A percentile compares a stretch with the other conserved stretches of the same genome.
These are phyloP conservation scores for Anas georgica DNA, from an alignment of 2,797 vertebrate species.

Conservation along the genomic window DNA sequence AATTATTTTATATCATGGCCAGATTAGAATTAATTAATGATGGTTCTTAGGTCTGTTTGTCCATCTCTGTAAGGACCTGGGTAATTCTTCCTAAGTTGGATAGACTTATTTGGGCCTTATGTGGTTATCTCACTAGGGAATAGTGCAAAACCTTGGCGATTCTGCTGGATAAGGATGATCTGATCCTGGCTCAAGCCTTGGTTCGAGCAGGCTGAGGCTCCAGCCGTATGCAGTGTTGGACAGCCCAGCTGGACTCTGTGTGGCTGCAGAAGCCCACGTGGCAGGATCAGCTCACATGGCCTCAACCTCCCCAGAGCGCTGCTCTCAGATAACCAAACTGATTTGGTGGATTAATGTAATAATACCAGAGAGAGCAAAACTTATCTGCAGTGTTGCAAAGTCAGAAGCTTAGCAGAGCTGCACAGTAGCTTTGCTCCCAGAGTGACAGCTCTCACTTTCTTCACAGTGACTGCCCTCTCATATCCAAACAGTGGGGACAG, in stretches of 20 bases:
- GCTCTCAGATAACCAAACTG: conserved; percentile 39
- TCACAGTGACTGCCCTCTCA: conserved; percentile 22
- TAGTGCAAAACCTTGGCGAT: background rate
- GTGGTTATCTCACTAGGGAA: background rate
- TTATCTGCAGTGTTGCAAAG: conserved; percentile 40
- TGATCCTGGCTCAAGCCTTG: background rate
- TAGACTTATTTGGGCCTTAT: background rate
- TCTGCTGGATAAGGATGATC: rapidly evolving
- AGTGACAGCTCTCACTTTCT: conserved; percentile 55
- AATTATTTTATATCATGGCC: background rate
- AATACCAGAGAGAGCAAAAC: conserved; percentile 45
- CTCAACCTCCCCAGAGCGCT: background rate
- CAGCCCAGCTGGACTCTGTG: background rate
- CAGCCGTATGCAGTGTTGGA: background rate
- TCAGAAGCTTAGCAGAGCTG: conserved; percentile 56
- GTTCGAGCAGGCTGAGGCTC: background rate
- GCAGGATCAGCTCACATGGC: background rate
- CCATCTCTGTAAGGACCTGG: background rate
- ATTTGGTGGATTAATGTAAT: conserved; percentile 62
- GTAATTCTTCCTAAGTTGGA: background rate
- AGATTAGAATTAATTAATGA: background rate
- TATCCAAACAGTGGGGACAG: background rate
- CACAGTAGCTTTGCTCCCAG: conserved; percentile 32
- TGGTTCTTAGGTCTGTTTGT: background rate
- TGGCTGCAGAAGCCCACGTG: background rate